Conservation (phyloP, 1,140 invertebrate genomes). For the Platyscapa corneri region DNA sequence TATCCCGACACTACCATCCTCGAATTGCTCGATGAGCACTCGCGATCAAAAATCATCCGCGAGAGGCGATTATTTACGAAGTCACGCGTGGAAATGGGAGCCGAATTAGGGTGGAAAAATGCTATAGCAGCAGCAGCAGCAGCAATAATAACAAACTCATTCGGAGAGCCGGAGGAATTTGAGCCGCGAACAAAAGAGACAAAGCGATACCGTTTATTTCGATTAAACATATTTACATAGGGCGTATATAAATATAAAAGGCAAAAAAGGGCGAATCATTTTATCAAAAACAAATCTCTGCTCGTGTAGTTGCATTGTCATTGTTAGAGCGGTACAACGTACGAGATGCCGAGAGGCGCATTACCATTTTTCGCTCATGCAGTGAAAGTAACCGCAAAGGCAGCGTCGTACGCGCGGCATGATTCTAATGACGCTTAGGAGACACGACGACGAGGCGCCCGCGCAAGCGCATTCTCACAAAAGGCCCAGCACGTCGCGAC, state of each 20-base stretch:
- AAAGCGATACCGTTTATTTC: not conserved
- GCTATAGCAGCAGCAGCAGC: too few species aligned
- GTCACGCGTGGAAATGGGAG: not conserved
- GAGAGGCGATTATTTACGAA: not conserved
- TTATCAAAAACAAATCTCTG: constrained; percentile 44
- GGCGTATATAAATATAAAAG: constrained; percentile 6
- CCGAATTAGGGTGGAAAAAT: not conserved
- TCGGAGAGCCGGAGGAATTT: not conserved
- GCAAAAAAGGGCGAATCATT: constrained; percentile 14
- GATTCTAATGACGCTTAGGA: constrained; percentile 43
- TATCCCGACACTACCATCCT: not conserved
- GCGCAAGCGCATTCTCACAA: constrained; percentile 6
- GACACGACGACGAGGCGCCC: constrained; percentile 20
- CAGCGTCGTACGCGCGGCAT: constrained; percentile 17
- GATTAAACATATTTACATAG: constrained; percentile 16
- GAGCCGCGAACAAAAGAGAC: constrained; percentile 1
- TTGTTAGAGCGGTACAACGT: constrained; percentile 19
- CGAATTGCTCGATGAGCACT: not conserved
- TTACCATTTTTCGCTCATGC: constrained; percentile 48
- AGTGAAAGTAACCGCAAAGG: constrained; percentile 44
- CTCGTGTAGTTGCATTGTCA: constrained; percentile 39
- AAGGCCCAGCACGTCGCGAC: not conserved
- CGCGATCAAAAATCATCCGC: not conserved
- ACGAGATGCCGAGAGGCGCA: constrained; percentile 7
- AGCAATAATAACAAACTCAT: not conserved